phyloP scores from a whole-genome alignment of 2,888 invertebrate genomes.

The Epistrophe grossulariae region DNA sequence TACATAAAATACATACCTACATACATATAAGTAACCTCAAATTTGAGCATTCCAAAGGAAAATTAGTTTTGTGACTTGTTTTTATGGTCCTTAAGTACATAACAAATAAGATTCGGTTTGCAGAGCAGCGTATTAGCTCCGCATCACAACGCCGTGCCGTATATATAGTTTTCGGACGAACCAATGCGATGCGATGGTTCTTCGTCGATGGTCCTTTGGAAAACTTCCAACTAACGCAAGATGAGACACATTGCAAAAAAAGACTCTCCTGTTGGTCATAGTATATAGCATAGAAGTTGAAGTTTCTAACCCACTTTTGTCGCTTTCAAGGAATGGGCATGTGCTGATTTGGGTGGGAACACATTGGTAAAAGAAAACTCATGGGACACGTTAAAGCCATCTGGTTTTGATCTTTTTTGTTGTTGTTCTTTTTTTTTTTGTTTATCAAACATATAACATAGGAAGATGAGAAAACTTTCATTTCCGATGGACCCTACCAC shows the following conservation, averaged over 20 bases:
- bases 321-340: background rate
- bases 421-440: background rate
- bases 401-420: slow-evolving; percentile 37
- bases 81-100: slow-evolving; percentile 76
- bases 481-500: slow-evolving; percentile 66
- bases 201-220: background rate
- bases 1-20: background rate
- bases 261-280: slow-evolving; percentile 47
- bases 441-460: slow-evolving; percentile 23
- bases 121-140: slow-evolving; percentile 70
- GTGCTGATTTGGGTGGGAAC: slow-evolving; percentile 7
- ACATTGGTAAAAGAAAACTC: slow-evolving; percentile 3
- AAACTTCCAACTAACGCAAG: slow-evolving; percentile 5
- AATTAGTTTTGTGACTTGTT: slow-evolving; percentile 75
- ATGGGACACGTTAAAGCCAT: slow-evolving; percentile 57
- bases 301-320: slow-evolving; percentile 59
- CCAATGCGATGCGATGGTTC: background rate
- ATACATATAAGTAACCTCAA: slow-evolving; percentile 56
- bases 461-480: slow-evolving; percentile 65
- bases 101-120: slow-evolving; percentile 76
- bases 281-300: slow-evolving; percentile 33
- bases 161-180: background rate
- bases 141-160: slow-evolving; percentile 38
- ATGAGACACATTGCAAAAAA: slow-evolving; percentile 3
- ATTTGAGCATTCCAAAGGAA: slow-evolving; percentile 70